Evolutionary conservation across 2,888 invertebrate genomes (phyloP).

Genomic region (Hetaerina titia): DNA sequence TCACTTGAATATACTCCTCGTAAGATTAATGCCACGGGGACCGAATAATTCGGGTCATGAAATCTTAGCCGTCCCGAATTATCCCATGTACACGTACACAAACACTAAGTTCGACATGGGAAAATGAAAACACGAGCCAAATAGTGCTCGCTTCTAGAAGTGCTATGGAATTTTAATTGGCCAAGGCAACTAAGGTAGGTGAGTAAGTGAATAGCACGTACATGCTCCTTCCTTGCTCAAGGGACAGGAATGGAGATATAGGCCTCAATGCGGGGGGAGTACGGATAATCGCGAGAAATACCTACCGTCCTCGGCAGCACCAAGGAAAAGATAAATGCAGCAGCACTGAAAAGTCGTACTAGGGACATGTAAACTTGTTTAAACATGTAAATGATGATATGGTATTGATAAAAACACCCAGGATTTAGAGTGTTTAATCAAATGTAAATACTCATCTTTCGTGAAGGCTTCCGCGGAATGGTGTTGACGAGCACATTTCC

Average conservation of each 20-base stretch:
- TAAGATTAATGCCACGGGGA: neutral
- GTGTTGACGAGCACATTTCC: too few relatives aligned
- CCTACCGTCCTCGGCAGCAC: neutral
- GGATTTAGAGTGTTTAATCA: too few relatives aligned
- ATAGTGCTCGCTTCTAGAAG: neutral
- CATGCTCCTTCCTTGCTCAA: neutral
- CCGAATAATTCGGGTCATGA: conserved; percentile 41
- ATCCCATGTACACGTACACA: neutral
- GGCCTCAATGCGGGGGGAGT: neutral
- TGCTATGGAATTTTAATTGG: conserved; percentile 26
- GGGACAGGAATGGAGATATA: neutral
- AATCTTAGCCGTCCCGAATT: conserved; percentile 25
- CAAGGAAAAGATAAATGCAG: neutral
- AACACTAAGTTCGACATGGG: conserved; percentile 30
- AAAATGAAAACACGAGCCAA: conserved; percentile 13
- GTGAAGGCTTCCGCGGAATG: too few relatives aligned
- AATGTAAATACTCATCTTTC: too few relatives aligned
- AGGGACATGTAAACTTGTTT: too few relatives aligned
- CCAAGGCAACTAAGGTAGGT: neutral
- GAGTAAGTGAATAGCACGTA: neutral
- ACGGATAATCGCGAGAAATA: neutral
- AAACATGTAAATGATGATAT: too few relatives aligned
- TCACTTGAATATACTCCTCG: conserved; percentile 2
- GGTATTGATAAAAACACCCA: too few relatives aligned
- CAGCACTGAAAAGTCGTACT: too few relatives aligned